phyloP scores from a whole-genome alignment of 1,140 invertebrate species.

The Kradibia gibbosae region DNA sequence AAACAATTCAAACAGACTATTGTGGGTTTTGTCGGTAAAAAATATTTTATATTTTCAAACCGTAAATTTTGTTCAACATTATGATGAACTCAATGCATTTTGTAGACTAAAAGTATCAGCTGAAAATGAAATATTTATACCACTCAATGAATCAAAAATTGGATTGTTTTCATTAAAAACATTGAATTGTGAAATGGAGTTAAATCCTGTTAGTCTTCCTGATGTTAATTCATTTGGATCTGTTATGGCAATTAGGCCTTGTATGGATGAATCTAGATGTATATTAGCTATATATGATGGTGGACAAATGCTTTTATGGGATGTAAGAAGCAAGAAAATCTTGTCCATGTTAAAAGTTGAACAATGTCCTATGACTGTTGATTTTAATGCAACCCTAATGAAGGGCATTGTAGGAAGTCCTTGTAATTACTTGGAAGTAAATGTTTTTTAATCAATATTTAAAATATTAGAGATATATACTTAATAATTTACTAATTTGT shows the following conservation, averaged over 20 bases:
- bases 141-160: constrained; percentile 77
- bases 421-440: constrained; percentile 75
- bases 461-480: not conserved
- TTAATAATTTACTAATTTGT: constrained; percentile 4
- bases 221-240: constrained; percentile 72
- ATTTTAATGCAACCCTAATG: constrained; percentile 77
- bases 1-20: constrained; percentile 75
- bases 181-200: constrained; percentile 70
- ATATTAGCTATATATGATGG: constrained; percentile 79
- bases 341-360: constrained; percentile 76
- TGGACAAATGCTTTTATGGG: constrained; percentile 79
- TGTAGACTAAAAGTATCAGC: constrained; percentile 70
- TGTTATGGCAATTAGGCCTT: constrained; percentile 77
- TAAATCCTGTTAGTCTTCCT: constrained; percentile 66
- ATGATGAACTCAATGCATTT: constrained; percentile 12
- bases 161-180: constrained; percentile 76
- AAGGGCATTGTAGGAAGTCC: constrained; percentile 79
- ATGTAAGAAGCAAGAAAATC: constrained; percentile 74
- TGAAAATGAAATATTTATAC: constrained; percentile 76
- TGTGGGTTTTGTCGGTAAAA: constrained; percentile 76
- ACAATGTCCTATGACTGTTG: constrained; percentile 80
- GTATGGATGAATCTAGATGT: constrained; percentile 73
- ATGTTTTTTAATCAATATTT: too few relatives aligned
- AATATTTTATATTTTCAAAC: not conserved
- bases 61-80: not conserved